Evolutionary conservation across 1,140 invertebrate species (phyloP), one percentile per base, ranked within the genome.

Genomic region (Calephelis nemesis): DNA sequence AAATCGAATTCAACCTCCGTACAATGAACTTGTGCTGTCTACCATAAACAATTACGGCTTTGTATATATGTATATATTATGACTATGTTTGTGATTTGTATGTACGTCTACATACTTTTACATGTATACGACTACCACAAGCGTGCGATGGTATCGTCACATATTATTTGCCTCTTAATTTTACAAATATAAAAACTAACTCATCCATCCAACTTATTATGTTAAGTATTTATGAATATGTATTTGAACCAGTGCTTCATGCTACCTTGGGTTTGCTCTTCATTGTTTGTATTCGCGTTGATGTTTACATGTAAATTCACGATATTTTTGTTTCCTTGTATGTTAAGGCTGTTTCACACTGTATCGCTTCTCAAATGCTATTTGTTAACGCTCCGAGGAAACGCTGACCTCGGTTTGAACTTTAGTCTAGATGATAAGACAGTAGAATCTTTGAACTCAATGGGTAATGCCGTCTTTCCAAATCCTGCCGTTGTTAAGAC

Each of bases 11-110:
- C 68, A 73, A 69, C 72, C 69, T 65, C 62, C 15, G 84, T 79
- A 74, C 80, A 82, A 81, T 74, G 79, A 83, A 76, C 84, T 86
- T 80, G 74, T 69, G 58, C 70, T 73, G 68, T 75, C 74, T 74
- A 74, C 69, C 71, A 68, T 69, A 49, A 42, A 13, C 62, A 50
- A 68, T 58, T 58, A 68, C 30, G 8, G 15, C 11, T 54, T 58
- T 58, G 52, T 58, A 58, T 58, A 19, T 58, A 58, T 45, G 30
- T 30, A 30, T 30, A 30, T 30, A 30, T 30, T 30, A 9, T 52
- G 7, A n/a, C 13, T 52, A 52, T 9, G 13, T 15, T 15, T 15
- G 13, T 15, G 3, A 15, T 19, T n/a, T 52, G 19, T 52, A 45
- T 62, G 60, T 19, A 19, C 15, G 15, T 19, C 1, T 19, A 19